Evolutionary conservation across 2,113 vertebrate genomes (phyloP), one percentile per base, ranked within the genome.

Genomic region (Lophius piscatorius): DNA sequence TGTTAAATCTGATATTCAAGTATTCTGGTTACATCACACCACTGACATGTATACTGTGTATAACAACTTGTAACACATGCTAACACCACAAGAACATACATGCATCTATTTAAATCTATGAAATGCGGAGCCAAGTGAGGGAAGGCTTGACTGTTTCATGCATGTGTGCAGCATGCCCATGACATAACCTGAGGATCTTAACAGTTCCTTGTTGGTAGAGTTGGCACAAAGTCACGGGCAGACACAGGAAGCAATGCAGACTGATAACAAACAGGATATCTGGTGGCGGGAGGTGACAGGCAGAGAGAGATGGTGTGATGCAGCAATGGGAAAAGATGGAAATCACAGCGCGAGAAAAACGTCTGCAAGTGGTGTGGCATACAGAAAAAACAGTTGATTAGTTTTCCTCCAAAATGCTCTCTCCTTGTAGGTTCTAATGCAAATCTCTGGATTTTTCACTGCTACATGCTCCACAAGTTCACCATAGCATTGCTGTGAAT

Each of bases 281-380:
- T 83, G 83, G 63, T 70, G 56, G 86, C 79, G 75, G 84, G 84
- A 83, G 71, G 78, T 78, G 83, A 77, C 79, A 83, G 78, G 76
- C 76, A 23, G 79, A 66, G 76, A 82, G 68, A n/a, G 75, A 74
- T 76, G 76, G 76, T 79, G 82, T 71, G 82, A 84, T 64, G 12
- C 74, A 76, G 80, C 67, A 51, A 48, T 49, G 59, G 82, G 62
- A 80, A 65, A 51, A 74, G 67, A 73, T 74, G 41, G 72, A 72
- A 70, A 62, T 11, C 38, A 52, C 73, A 81, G 80, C n/a, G 81
- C 26, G 80, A 77, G 71, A 84, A 85, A 86, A 74, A 31, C 66
- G 59, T 54, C 44, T 52, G n/a, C n/a, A n/a, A n/a, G n/a, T n/a
- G n/a, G 68, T 69, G 58, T 47, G 69, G 58, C 5, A 29, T 1